Base-by-base conservation (phyloP, 2,888 invertebrate genomes). In the Plemyria rubiginata region DNA sequence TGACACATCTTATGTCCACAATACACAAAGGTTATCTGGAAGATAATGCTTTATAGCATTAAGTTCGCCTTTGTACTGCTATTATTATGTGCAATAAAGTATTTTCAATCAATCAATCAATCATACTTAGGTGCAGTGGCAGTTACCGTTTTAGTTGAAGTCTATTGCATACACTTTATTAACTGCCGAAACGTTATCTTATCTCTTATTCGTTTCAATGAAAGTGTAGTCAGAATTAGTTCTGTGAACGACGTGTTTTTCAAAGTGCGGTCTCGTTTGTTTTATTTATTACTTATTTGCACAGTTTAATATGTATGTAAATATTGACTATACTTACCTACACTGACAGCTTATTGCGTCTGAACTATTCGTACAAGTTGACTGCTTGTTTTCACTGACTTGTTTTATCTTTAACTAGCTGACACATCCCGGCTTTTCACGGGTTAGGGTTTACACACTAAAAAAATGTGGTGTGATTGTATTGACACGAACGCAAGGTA, bases 221-320 rank as follows among this genome's bases (percentile, higher is more conserved):
- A 70, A 76, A 71, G 53, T 62, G 66, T 67, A 77, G 73, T 77
- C 73, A 73, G 63, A 70, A 63, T 62, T 60, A 46, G 51, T 79
- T 80, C 76, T 70, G 64, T 76, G 75, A 76, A 77, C 70, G 70
- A 77, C 70, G 71, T 74, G 71, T 71, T 72, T 74, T 65, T 60
- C 56, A 60, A 59, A 65, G 62, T 70, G 61, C 63, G 63, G 59
- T 55, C 61, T 62, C 60, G 65, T 69, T 70, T 60, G 64, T 68
- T 71, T 66, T 54, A 67, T 60, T 68, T 67, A 60, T 62, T 63
- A 40, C 67, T 61, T 54, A 65, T 66, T 66, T 62, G 60, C 56
- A 64, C 63, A 66, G 60, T 66, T 57, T 54, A 57, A 46, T 62
- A 49, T 29, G 43, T n/a, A 16, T 55, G 63, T 66, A 59, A 66